Percentiles rank a stretch among this genome's conserved stretches.
These are phyloP conservation scores for Megaceryle maxima DNA, from an alignment of 2,113 vertebrate genomes.

Conservation along the genomic window DNA sequence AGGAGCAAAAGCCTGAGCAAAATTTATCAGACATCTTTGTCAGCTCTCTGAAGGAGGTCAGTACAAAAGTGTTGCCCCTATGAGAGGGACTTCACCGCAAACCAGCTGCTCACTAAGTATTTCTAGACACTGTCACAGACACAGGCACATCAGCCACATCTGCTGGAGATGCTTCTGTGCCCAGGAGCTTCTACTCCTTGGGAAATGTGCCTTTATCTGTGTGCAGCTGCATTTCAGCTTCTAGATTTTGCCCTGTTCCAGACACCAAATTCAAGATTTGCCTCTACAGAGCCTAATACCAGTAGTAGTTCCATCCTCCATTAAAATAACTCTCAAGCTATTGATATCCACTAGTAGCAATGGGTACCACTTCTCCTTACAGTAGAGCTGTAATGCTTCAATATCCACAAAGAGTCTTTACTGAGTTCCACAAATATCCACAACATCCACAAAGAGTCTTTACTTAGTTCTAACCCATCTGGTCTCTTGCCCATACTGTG, in stretches of 20 bases:
- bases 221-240: not conserved
- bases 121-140: not conserved
- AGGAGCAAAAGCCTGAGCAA: not conserved
- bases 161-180: not conserved
- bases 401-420: not conserved
- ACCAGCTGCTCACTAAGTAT: not conserved
- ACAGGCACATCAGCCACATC: not conserved
- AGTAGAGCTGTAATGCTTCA: not conserved
- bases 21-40: not conserved
- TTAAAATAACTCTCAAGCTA: not conserved
- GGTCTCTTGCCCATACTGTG: not conserved
- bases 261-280: not conserved
- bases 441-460: too few species aligned
- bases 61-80: not conserved
- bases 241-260: not conserved
- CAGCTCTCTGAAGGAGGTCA: not conserved
- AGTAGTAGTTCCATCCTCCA: not conserved
- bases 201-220: not conserved
- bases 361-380: not conserved
- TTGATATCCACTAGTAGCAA: not conserved
- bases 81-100: not conserved
- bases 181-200: not conserved
- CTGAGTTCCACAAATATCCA: not conserved
- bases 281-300: not conserved
- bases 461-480: not conserved